Evolutionary conservation across 2,797 vertebrate species (phyloP).

Genomic region (Spinus olivaceus): DNA sequence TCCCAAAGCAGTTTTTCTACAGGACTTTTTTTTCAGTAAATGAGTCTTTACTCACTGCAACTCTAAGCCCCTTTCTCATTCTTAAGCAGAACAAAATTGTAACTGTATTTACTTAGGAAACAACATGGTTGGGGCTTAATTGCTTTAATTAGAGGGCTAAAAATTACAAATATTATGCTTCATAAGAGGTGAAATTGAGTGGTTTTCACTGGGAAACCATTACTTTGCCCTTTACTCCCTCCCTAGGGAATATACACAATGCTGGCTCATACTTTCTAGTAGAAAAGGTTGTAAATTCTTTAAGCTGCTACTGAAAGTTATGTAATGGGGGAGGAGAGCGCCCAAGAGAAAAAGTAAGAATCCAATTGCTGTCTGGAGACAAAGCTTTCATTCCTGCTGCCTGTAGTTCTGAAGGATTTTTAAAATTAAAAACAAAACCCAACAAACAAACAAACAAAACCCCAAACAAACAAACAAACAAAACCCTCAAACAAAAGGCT

Average conservation of each 20-base stretch:
- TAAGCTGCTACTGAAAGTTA: neutral
- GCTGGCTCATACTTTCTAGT: neutral
- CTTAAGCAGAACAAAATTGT: neutral
- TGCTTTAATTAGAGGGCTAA: neutral
- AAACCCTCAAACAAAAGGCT: accelerated
- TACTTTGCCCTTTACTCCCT: neutral
- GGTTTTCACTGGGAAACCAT: neutral
- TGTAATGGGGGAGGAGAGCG: neutral
- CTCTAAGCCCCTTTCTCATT: neutral
- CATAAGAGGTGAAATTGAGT: neutral
- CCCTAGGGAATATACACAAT: neutral
- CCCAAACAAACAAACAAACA: neutral
- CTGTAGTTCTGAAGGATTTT: neutral
- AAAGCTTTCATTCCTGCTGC: neutral
- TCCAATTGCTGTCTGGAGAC: neutral
- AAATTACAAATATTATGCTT: neutral
- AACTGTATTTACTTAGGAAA: neutral
- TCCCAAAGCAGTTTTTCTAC: neutral
- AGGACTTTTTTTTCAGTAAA: neutral
- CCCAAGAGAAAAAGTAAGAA: neutral
- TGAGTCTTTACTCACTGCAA: neutral
- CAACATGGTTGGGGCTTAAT: neutral
- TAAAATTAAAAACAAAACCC: neutral
- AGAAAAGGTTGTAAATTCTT: neutral
- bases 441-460: neutral